Evolutionary conservation across 1,140 invertebrate species (phyloP), one percentile per base, ranked within the genome.

Genomic region (Diorhabda sublineata): DNA sequence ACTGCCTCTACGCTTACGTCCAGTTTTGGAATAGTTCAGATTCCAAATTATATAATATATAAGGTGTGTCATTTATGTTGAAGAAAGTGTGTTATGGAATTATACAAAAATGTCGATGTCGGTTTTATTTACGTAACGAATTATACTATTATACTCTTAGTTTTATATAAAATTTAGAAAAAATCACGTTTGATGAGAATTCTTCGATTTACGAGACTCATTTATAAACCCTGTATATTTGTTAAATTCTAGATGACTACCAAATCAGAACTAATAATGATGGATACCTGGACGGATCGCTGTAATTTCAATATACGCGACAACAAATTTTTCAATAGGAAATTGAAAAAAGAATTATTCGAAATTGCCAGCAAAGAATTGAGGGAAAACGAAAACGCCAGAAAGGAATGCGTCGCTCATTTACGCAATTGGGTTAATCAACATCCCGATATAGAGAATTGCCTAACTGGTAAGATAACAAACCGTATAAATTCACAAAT

Each of bases 351-450:
- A 61, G 26, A 2, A 82, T 76, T 85, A 11, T 67, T 77, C n/a
- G 81, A 82, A 71, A 77, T 89, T 2, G 89, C 89, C 2, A 84
- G 83, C 59, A 81, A 81, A 8, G 88, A 91, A 75, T 75, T 92
- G 6, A 76, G 89, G 11, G 90, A 92, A 79, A 87, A 89, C 58
- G 83, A 87, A 3, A 78, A 80, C 4, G 84, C 81, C 0, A 81
- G 85, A 45, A 84, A 86, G 47, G 87, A 90, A 73, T 85, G 86
- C 9, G 77, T 91, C 56, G 74, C 80, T 9, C 86, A 89, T 74
- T 82, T 91, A 71, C 81, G 84, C 60, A 84, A 89, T 4, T 91
- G 89, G 89, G 86, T 91, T 69, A 75, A 81, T n/a, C 86, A 90
- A 76, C 90, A 90, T 75, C 77, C 80, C 42, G 88, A 91, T 75